Base-by-base conservation (phyloP, 2,888 invertebrate genomes). In the Steinernema hermaphroditum region DNA sequence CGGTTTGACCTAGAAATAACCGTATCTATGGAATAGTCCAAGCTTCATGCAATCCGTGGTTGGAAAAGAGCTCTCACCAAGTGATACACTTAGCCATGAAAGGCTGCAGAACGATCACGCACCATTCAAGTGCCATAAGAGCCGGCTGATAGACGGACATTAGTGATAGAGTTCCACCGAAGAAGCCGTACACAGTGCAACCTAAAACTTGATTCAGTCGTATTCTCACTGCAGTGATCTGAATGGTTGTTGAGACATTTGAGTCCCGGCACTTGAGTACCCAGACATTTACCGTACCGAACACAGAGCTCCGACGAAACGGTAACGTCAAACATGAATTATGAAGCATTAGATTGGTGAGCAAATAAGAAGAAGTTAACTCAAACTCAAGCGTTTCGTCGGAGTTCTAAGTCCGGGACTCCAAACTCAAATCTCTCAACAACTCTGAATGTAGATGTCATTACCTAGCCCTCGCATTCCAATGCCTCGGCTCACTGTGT, bases 111-210 rank as follows among this genome's bases (percentile, higher is more conserved):
- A 54, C 54, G 22, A 54, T 54, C 4, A 54, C 54, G 27, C 54
- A 54, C 54, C 54, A 54, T 14, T 54, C 54, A 6, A 54, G 54
- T 24, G 54, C 54, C 54, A 54, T 54, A 54, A 54, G 54, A 2
- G 54, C 54, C 16, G 54, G 54, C 22, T 54, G 54, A 22, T 54
- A 54, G 22, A 54, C 54, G 54, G 54, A 54, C 54, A 54, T 54
- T 14, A 54, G 54, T 4, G 54, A 54, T 14, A 54, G 54, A 6
- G 54, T 54, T 27, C 54, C 54, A 54, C 54, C 27, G 4, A 54
- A 24, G 22, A 54, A 54, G 4, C 24, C 54, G 24, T 54, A 54
- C 22, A 54, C 27, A 19, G 54, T 54, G 27, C 54, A 54, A 19
- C 54, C 54, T 54, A 27, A 54, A 27, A 8, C 8, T 41, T 41